Base-by-base conservation (phyloP, 2,797 vertebrate genomes). In the Muscicapa comitata region DNA sequence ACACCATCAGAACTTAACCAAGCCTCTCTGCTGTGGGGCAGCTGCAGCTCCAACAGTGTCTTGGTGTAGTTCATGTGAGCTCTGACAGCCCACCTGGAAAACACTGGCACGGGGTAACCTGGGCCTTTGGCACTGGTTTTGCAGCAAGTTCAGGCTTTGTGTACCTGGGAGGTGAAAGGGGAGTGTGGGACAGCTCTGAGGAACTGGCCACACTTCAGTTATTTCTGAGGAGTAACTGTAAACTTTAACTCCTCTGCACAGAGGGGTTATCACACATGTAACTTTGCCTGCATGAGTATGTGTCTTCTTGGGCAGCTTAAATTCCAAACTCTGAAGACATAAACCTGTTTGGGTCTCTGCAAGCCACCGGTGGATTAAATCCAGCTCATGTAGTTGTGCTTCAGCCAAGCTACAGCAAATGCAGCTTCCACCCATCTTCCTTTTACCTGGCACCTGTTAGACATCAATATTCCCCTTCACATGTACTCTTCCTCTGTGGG, bases 1-100 rank as follows among this genome's bases (percentile, higher is more conserved):
- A 72, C 38, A 7, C 87, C 16, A 2, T 14, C 73, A 45, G 47
- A 5, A 23, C 42, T 48, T 25, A 9, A 50, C 65, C 42, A 65
- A 82, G 70, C 40, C 73, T 51, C 25, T 70, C 21, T 42, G 45
- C 58, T 29, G 61, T 6, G 38, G 65, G 40, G 65, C 37, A 4
- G 43, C 13, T 59, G 79, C 62, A 35, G n/a, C 1, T 2, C 42
- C 43, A 26, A 0, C 37, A 0, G 0, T 29, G n/a, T 12, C 42
- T 15, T 15, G 12, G 18, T 18, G 61, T 4, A n/a, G 57, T 10
- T 53, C 18, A 0, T 4, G 75, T 43, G 31, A 26, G 40, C 72
- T 59, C 51, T 43, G 84, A 24, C 28, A 17, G 37, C 20, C 23
- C 54, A 20, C 29, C 29, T 65, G 79, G 51, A 70, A 28, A 50